These are phyloP conservation scores for Hydrozoanthus gracilis DNA, from an alignment of 92 coral and sea anemone genomes.

Conservation along the genomic window DNA sequence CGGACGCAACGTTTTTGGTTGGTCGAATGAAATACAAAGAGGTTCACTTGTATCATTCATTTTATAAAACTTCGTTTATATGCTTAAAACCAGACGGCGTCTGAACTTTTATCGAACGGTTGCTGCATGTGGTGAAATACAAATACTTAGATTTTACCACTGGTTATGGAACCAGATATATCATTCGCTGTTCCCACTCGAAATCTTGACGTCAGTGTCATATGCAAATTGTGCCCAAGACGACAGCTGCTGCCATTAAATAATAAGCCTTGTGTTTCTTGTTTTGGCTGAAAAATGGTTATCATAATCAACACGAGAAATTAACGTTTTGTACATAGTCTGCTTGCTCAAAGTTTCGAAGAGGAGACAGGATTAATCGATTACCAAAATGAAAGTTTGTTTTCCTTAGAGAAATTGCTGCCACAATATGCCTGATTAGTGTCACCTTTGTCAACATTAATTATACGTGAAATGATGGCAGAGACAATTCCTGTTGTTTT, in stretches of 20 bases:
- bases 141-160: not conserved
- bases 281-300: not conserved
- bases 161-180: not conserved
- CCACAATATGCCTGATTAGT: too few relatives aligned
- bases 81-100: not conserved
- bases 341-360: not conserved
- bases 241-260: not conserved
- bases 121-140: too few relatives aligned
- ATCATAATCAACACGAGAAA: not conserved
- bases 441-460: too few relatives aligned
- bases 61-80: not conserved
- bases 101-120: too few relatives aligned
- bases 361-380: too few relatives aligned
- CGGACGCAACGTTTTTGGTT: not conserved
- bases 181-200: not conserved
- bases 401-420: too few relatives aligned
- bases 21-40: conserved; percentile 2
- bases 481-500: too few relatives aligned
- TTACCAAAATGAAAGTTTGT: too few relatives aligned
- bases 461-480: too few relatives aligned
- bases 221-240: conserved; percentile 24
- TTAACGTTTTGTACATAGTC: not conserved
- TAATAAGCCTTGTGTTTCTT: not conserved
- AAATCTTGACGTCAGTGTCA: conserved; percentile 1
- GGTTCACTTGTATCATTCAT: not conserved